These are phyloP conservation scores for Tetrax tetrax DNA, from an alignment of 2,113 vertebrate species.

Conservation along the genomic window DNA sequence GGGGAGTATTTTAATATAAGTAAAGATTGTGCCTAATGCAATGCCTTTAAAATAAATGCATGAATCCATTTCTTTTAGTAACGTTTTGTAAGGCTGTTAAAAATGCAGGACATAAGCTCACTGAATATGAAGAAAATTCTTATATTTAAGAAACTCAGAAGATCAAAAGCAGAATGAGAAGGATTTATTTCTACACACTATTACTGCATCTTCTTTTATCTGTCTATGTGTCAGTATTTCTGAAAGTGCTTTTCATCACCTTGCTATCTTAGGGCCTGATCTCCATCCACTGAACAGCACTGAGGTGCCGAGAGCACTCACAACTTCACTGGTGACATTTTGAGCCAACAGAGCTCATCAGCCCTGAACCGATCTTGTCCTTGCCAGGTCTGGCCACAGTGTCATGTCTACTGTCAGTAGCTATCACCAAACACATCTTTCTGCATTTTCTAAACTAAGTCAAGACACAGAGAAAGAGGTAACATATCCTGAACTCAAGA, in stretches of 20 bases:
- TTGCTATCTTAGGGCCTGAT: not conserved
- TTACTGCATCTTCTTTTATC: slow-evolving; percentile 33
- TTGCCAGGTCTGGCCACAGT: not conserved
- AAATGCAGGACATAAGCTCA: not conserved
- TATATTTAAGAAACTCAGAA: not conserved
- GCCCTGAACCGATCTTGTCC: not conserved
- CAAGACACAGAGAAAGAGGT: not conserved
- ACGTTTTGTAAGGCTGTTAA: not conserved
- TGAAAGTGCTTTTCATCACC: slow-evolving; percentile 41
- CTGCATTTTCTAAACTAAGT: not conserved
- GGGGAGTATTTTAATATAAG: not conserved
- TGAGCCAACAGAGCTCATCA: not conserved
- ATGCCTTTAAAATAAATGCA: not conserved
- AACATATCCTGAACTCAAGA: not conserved
- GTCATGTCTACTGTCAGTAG: not conserved
- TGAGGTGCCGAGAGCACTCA: not conserved
- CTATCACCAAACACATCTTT: not conserved
- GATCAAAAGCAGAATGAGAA: slow-evolving; percentile 26
- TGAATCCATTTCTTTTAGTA: not conserved
- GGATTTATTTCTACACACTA: slow-evolving; percentile 21
- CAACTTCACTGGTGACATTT: not conserved
- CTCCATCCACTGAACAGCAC: not conserved
- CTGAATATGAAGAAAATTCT: not conserved
- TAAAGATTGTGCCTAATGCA: not conserved
- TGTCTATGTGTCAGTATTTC: not conserved